Evolutionary conservation across 1,140 invertebrate genomes (phyloP).

Genomic region (Druon quercuslanigerum): DNA sequence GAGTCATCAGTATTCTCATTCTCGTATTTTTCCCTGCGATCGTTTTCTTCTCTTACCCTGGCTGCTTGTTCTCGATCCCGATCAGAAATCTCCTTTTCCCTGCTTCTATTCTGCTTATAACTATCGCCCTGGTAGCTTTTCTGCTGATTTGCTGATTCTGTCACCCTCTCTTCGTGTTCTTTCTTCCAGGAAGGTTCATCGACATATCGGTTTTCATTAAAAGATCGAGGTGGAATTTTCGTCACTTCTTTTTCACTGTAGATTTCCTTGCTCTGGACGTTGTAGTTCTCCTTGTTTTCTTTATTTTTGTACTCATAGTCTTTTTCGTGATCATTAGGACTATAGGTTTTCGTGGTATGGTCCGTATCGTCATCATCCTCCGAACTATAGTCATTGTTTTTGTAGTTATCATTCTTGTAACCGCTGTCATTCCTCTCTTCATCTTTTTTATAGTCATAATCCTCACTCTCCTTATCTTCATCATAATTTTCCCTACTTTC

Average conservation of each 20-base stretch:
- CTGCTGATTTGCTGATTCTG: slow-evolving; percentile 53
- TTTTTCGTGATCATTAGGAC: neutral
- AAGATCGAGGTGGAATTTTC: slow-evolving; percentile 26
- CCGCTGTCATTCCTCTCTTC: neutral
- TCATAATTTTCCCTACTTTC: neutral
- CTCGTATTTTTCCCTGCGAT: slow-evolving; percentile 34
- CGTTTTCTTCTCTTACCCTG: slow-evolving; percentile 24
- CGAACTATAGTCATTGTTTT: neutral
- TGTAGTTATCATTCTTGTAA: neutral
- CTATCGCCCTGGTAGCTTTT: slow-evolving; percentile 37
- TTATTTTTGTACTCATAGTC: slow-evolving; percentile 48
- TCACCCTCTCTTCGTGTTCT: slow-evolving; percentile 48
- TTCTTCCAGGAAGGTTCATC: slow-evolving; percentile 57
- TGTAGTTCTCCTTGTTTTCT: slow-evolving; percentile 53
- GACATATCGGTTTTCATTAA: slow-evolving; percentile 39
- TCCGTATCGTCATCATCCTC: slow-evolving; percentile 15
- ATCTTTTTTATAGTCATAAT: neutral
- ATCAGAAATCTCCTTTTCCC: slow-evolving; percentile 40
- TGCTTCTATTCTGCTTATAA: slow-evolving; percentile 31
- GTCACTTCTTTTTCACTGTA: slow-evolving; percentile 53
- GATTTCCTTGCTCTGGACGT: slow-evolving; percentile 54
- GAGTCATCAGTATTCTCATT: slow-evolving; percentile 32
- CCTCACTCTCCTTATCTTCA: slow-evolving; percentile 8
- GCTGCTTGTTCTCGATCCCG: slow-evolving; percentile 25
- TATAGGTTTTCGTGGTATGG: neutral